A percentile compares a stretch with the other conserved stretches of the same genome.
phyloP scores from a whole-genome alignment of 2,888 invertebrate species.

The Stenoptilia bipunctidactyla region DNA sequence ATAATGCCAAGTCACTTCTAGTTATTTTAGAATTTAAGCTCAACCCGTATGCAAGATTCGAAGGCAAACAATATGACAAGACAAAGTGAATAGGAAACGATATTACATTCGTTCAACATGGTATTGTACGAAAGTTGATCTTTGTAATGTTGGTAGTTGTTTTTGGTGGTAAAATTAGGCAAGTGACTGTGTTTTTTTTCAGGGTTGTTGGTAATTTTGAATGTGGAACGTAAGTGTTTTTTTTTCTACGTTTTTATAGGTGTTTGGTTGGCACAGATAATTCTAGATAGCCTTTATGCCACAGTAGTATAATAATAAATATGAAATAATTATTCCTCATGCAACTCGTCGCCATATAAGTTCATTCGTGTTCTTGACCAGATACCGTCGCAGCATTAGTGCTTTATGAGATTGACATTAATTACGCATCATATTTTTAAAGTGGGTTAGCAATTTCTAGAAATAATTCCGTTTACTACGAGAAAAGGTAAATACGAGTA shows the following conservation, averaged over 20 bases:
- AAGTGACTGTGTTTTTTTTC: too few species aligned
- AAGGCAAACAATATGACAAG: conserved; percentile 50
- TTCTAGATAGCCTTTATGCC: too few species aligned
- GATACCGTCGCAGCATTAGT: too few species aligned
- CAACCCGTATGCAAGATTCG: conserved; percentile 41
- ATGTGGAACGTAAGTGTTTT: neutral
- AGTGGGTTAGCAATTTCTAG: conserved; percentile 60
- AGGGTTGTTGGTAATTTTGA: too few species aligned
- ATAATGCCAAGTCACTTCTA: too few species aligned
- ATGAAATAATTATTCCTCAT: too few species aligned
- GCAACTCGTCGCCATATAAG: too few species aligned
- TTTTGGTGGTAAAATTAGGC: neutral
- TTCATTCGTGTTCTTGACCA: too few species aligned
- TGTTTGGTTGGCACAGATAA: too few species aligned
- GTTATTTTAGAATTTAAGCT: neutral
- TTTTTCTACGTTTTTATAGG: neutral
- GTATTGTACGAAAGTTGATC: conserved; percentile 1
- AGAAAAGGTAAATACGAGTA: conserved; percentile 34
- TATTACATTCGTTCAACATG: conserved; percentile 15
- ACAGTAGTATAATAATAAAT: too few species aligned
- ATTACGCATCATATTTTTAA: conserved; percentile 43
- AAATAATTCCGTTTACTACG: conserved; percentile 35
- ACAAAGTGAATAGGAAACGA: conserved; percentile 38
- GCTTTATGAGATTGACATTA: conserved; percentile 54
- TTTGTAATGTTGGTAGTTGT: neutral